Base-by-base conservation (phyloP, 2,888 invertebrate genomes). In the Protonemura montana region DNA sequence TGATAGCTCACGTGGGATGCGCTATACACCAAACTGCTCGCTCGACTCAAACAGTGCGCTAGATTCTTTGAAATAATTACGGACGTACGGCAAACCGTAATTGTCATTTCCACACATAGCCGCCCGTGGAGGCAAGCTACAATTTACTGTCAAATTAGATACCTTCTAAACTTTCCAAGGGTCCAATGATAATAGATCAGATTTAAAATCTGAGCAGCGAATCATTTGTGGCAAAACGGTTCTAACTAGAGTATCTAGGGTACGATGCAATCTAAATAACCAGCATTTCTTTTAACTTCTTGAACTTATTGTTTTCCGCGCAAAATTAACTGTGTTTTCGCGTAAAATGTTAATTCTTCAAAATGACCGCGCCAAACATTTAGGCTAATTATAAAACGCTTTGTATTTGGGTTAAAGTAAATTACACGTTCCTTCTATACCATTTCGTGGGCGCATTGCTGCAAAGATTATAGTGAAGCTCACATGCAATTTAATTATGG, bases 31-130 rank as follows among this genome's bases (percentile, higher is more conserved):
- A 35, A 35, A 10, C 5, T 35, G 35, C 59, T 59, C 41, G 13
- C 41, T 5, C 59, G 1, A 7, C 16, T 59, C 59, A 21, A 3
- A 21, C 13, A 1, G 16, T 59, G 59, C 7, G 59, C 59, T 59
- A 59, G 59, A 59, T 59, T 21, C 41, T 7, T 41, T 3, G 21
- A 13, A 59, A 59, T 59, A 59, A 59, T 59, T 59, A 59, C 59
- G 21, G 59, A 21, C 59, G 59, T 59, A 59, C 59, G 59, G 21
- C 59, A 59, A 59, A 59, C 59, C 6, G 13, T 59, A 59, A 59
- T 59, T 59, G 59, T 59, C 59, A 59, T 59, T 59, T 59, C 59
- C 13, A 59, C 59, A 59, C 59, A n/a, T n/a, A n/a, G n/a, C n/a
- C 59, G 7, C 13, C 59, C 3, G 10, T 59, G 16, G 59, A 59